These are phyloP conservation scores for Nycteola revayana DNA, from an alignment of 2,888 invertebrate genomes.

Conservation along the genomic window DNA sequence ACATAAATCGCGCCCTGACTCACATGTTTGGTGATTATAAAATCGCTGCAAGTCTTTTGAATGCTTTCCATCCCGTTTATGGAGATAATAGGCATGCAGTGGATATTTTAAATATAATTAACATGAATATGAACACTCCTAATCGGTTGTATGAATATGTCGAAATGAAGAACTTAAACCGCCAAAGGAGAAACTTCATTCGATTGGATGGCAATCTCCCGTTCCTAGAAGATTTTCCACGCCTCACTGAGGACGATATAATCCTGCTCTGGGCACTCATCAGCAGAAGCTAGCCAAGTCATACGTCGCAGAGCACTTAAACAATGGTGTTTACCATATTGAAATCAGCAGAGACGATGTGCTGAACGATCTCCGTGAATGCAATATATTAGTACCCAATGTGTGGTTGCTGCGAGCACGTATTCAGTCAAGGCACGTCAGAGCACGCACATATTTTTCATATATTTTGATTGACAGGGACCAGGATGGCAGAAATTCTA, in stretches of 20 bases:
- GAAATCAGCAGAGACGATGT: conserved; percentile 8
- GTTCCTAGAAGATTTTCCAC: conserved; percentile 2
- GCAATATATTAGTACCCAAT: no score
- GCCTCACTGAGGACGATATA: conserved; percentile 5
- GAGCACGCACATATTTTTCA: no score
- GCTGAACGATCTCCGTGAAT: no score
- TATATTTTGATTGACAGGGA: no score
- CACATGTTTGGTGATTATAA: no score
- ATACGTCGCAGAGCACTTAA: conserved; percentile 3
- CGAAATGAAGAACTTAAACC: conserved; percentile 4
- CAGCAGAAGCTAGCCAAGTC: conserved; percentile 2
- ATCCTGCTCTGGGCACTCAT: conserved; percentile 3
- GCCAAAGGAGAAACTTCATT: conserved; percentile 2
- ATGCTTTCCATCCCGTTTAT: no score
- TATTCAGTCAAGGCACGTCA: no score
- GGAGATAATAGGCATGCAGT: no score
- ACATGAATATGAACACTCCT: not conserved
- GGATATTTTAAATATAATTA: conserved; percentile 1
- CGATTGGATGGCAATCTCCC: conserved; percentile 3
- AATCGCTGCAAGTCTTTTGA: no score
- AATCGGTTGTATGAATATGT: conserved; percentile 4
- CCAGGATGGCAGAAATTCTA: no score
- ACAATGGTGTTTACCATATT: conserved; percentile 7
- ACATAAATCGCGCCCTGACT: no score
- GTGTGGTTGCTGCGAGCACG: no score